These are phyloP conservation scores for Artemia sinica DNA, from an alignment of 2,888 invertebrate genomes.

Conservation along the genomic window DNA sequence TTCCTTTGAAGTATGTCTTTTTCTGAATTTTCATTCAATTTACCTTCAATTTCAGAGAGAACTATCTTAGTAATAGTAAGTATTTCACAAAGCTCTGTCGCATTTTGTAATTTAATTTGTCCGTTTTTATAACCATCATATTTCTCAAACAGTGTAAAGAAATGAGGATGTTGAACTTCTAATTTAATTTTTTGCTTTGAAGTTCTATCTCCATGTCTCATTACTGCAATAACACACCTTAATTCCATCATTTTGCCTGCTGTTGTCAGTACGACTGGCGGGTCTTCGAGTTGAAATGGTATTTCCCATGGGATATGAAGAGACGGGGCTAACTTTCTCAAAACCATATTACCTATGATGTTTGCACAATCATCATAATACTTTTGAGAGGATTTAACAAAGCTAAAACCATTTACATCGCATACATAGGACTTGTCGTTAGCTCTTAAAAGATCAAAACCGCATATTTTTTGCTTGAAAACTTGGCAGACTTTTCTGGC, in stretches of 20 bases:
- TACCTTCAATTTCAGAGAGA: too few species aligned
- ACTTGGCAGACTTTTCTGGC: slow-evolving; percentile 91
- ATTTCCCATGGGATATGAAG: slow-evolving; percentile 94
- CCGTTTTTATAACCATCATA: slow-evolving; percentile 42
- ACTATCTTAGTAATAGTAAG: too few species aligned
- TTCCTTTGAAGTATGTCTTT: too few species aligned
- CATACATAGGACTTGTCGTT: slow-evolving; percentile 98
- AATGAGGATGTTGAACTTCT: slow-evolving; percentile 90
- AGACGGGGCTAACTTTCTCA: slow-evolving; percentile 81
- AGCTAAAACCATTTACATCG: slow-evolving; percentile 99
- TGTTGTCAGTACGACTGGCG: slow-evolving; percentile 95
- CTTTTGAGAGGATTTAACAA: slow-evolving; percentile 97
- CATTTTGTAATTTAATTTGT: too few species aligned
- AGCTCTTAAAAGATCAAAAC: slow-evolving; percentile 76
- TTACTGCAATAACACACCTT: slow-evolving; percentile 89
- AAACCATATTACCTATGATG: slow-evolving; percentile 91
- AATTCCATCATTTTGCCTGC: slow-evolving; percentile 75
- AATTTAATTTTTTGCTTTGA: slow-evolving; percentile 99
- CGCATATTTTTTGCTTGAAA: slow-evolving; percentile 96
- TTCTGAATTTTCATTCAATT: too few species aligned
- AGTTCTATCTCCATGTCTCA: slow-evolving; percentile 92
- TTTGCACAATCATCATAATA: slow-evolving; percentile 99
- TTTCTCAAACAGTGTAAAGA: slow-evolving; percentile 94
- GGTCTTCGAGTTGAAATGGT: slow-evolving; percentile 91
- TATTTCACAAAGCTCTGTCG: too few species aligned